Evolutionary conservation across 2,888 invertebrate species (phyloP).

Genomic region (Himalopsyche kuldschensis): DNA sequence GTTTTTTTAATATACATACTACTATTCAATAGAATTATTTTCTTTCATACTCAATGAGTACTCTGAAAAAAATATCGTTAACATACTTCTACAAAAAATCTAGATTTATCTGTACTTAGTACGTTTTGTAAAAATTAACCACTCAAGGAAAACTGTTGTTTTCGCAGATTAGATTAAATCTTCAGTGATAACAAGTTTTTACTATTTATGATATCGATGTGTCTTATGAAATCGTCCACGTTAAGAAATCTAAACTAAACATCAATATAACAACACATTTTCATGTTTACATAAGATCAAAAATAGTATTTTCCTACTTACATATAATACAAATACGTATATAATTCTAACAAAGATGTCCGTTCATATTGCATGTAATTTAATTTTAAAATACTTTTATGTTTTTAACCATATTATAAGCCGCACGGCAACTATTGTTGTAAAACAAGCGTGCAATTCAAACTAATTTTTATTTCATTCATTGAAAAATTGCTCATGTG

Average conservation of each 20-base stretch:
- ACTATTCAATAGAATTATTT: no score
- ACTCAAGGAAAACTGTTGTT: no score
- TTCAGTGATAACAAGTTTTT: background rate
- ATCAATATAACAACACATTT: background rate
- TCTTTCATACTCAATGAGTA: no score
- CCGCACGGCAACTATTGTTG: background rate
- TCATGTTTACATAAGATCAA: background rate
- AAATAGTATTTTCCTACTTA: background rate
- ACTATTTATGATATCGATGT: background rate
- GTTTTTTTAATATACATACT: no score
- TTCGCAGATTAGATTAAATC: no score
- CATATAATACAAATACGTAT: background rate
- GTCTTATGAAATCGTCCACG: background rate
- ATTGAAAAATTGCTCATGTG: background rate
- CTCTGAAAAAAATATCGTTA: no score
- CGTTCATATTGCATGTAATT: background rate
- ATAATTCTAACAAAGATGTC: background rate
- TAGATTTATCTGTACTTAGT: no score
- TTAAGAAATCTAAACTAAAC: background rate
- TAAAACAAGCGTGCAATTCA: background rate
- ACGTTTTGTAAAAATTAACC: no score
- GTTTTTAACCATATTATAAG: background rate
- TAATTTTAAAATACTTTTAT: background rate
- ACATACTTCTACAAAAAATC: no score
- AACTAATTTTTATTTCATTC: background rate